Percentiles rank a stretch among this genome's conserved stretches.
Conservation (phyloP, 2,113 vertebrate species). For the Haemorhous mexicanus region DNA sequence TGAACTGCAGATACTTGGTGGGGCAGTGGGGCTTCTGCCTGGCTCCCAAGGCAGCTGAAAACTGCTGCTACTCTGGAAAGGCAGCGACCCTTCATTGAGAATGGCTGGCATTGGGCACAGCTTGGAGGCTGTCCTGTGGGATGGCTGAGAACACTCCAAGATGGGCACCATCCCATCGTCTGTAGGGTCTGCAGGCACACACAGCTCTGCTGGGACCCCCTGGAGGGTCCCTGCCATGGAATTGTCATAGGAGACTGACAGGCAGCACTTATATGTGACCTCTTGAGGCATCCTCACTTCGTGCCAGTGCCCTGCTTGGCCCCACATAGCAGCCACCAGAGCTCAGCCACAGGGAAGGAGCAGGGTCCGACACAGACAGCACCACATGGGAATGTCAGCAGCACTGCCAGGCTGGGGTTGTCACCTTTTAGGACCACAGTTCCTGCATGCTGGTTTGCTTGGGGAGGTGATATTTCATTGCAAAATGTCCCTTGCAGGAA, state of each 20-base stretch:
- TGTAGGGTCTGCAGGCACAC: background rate
- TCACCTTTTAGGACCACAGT: background rate
- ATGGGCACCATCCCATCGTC: background rate
- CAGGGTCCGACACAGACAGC: background rate
- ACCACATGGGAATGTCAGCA: background rate
- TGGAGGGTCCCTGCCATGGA: background rate
- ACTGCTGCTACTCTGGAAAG: rapidly evolving
- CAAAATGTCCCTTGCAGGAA: background rate
- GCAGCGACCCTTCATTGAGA: rapidly evolving
- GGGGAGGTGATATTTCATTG: background rate
- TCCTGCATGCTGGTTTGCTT: background rate
- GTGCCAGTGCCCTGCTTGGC: background rate
- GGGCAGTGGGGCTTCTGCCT: background rate
- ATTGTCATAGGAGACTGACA: background rate
- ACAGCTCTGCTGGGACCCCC: background rate
- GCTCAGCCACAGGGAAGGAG: background rate
- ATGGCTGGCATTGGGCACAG: background rate
- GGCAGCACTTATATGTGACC: background rate
- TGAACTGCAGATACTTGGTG: background rate
- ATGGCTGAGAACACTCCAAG: background rate
- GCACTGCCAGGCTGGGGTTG: background rate
- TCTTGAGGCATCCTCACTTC: background rate
- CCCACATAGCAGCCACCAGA: background rate
- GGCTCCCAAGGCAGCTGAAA: background rate
- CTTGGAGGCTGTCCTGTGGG: background rate